Percentiles rank a stretch among this genome's conserved stretches.
These are phyloP conservation scores for Aplodontia rufa DNA, from an alignment of 2,113 vertebrate species.

Conservation along the genomic window DNA sequence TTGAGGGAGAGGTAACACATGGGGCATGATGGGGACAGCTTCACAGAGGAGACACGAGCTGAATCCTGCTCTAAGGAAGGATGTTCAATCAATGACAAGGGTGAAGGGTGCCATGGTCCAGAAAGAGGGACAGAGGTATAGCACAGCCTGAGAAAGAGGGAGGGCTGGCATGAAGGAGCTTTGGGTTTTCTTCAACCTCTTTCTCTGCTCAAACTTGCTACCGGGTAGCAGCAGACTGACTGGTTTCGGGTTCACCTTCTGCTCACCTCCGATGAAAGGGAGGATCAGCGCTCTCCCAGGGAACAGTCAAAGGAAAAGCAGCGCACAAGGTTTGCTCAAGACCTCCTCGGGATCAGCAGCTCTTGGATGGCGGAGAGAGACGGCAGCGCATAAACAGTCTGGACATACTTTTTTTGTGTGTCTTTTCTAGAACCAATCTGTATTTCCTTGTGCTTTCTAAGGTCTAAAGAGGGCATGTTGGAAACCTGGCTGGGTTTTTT, in stretches of 20 bases:
- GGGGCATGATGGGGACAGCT: not conserved
- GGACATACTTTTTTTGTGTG: not conserved
- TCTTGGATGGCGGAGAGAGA: not conserved
- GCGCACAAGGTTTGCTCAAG: not conserved
- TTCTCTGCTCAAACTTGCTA: not conserved
- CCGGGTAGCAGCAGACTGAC: not conserved
- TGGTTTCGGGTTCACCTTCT: not conserved
- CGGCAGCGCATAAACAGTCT: fast-evolving
- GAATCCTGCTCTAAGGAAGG: not conserved
- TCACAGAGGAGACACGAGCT: not conserved
- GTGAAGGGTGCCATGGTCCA: fast-evolving
- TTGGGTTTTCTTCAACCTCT: not conserved
- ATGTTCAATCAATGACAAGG: too few species aligned
- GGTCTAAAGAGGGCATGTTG: not conserved
- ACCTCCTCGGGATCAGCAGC: not conserved
- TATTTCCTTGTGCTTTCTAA: not conserved
- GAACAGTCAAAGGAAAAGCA: not conserved
- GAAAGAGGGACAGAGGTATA: not conserved
- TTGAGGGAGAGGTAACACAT: not conserved
- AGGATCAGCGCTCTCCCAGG: not conserved
- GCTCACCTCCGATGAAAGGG: not conserved
- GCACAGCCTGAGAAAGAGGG: not conserved
- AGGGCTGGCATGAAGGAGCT: not conserved
- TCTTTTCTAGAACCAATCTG: not conserved
- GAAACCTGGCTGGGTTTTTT: not conserved